These are phyloP conservation scores for Rhombomys opimus DNA, from an alignment of 2,113 vertebrate species.

Conservation along the genomic window DNA sequence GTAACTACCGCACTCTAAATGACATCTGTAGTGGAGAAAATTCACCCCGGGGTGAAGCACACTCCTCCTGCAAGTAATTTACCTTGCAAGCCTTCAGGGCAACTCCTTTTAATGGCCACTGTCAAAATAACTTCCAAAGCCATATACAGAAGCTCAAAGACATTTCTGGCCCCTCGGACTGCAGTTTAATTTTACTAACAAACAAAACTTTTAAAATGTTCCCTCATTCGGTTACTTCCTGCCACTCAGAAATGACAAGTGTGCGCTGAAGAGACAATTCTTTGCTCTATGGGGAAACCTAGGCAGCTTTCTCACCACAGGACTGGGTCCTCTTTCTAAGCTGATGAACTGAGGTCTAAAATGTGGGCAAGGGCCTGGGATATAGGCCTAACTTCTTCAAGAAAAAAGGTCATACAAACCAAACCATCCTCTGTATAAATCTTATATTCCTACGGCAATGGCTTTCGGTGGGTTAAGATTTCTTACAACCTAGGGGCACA, in stretches of 20 bases:
- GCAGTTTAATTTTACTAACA: constrained; percentile 63
- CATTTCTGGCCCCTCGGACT: neutral
- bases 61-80: constrained; percentile 84
- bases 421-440: neutral
- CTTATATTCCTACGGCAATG: neutral
- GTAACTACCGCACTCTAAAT: constrained; percentile 65
- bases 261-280: constrained; percentile 63
- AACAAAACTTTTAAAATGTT: constrained; percentile 35
- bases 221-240: constrained; percentile 64
- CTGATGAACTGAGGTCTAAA: constrained; percentile 3
- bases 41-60: constrained; percentile 80
- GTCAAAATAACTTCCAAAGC: constrained; percentile 83
- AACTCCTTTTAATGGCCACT: constrained; percentile 81
- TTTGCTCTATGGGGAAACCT: constrained; percentile 23
- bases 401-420: neutral
- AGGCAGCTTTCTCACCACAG: neutral
- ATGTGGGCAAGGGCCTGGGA: neutral
- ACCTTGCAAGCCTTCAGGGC: constrained; percentile 82
- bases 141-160: constrained; percentile 46
- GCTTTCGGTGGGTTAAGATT: neutral
- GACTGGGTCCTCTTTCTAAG: neutral
- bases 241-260: constrained; percentile 73
- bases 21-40: constrained; percentile 82
- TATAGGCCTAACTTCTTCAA: neutral
- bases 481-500: neutral